phyloP scores from a whole-genome alignment of 2,888 invertebrate species.

The Xylophagus ater region DNA sequence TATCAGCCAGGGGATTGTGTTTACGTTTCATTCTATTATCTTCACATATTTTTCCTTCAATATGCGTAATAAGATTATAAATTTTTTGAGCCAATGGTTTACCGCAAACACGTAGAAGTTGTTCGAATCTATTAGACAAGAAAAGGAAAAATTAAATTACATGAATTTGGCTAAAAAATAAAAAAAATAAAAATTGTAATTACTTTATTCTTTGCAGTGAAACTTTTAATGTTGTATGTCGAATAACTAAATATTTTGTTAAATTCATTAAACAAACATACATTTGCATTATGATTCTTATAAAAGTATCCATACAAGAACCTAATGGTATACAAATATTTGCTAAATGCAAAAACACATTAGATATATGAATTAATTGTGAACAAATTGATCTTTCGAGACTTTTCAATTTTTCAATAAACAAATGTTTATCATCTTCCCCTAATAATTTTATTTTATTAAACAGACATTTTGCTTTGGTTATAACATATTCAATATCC shows the following conservation, averaged over 20 bases:
- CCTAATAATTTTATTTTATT: slow-evolving; percentile 39
- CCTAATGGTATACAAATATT: slow-evolving; percentile 45
- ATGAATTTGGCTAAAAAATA: background rate
- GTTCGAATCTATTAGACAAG: slow-evolving; percentile 39
- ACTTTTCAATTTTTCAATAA: slow-evolving; percentile 39
- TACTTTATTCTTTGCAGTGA: slow-evolving; percentile 28
- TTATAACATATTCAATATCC: slow-evolving; percentile 34
- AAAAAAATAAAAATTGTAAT: slow-evolving; percentile 9
- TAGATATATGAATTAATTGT: slow-evolving; percentile 46
- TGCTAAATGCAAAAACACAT: slow-evolving; percentile 42
- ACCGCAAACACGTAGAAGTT: slow-evolving; percentile 43
- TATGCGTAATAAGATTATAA: slow-evolving; percentile 45
- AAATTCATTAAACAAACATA: slow-evolving; percentile 45
- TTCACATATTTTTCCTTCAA: slow-evolving; percentile 42
- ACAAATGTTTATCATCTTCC: slow-evolving; percentile 39
- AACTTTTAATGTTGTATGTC: slow-evolving; percentile 34
- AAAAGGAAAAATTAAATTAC: background rate
- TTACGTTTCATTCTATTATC: slow-evolving; percentile 26
- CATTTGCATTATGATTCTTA: slow-evolving; percentile 45
- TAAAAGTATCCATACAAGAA: slow-evolving; percentile 42
- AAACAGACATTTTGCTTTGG: slow-evolving; percentile 39
- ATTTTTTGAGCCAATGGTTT: slow-evolving; percentile 44
- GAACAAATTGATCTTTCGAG: slow-evolving; percentile 47
- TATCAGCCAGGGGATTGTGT: slow-evolving; percentile 36
- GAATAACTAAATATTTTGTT: slow-evolving; percentile 47